Base-by-base conservation (phyloP, 2,888 invertebrate species). In the Tipula unca region DNA sequence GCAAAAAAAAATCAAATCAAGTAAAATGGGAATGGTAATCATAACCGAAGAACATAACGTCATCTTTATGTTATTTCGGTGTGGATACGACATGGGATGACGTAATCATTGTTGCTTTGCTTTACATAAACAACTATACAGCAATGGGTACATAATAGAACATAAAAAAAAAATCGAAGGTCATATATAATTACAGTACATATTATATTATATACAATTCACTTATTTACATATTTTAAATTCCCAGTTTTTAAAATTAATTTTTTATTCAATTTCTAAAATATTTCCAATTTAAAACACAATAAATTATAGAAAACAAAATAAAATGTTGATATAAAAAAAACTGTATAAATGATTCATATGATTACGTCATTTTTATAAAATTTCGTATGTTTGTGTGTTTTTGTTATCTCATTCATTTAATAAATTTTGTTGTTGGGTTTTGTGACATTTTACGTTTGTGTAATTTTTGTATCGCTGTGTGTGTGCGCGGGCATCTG, bases 341-440 rank as follows among this genome's bases (percentile, higher is more conserved):
- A 69, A 69, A 69, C 69, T 69, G 48, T 54, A 69, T 69, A 69
- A 69, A 25, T 69, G 69, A 69, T 69, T 69, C 69, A 69, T 69
- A 25, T 69, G 69, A 69, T 69, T 69, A 69, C 69, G 69, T 69
- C 69, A 69, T 69, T 69, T 69, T 69, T 69, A 69, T 69, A 69
- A 69, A 69, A 69, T 69, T 69, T 69, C 69, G 69, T 69, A 25
- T 69, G 69, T 69, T 69, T 69, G 69, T 69, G 25, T 69, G 8
- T 69, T 69, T 69, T 69, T 69, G 69, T 69, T 69, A 69, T 69
- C 69, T 69, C 69, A 69, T 69, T 69, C 69, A 69, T 69, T 69
- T 69, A 25, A 69, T 13, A 25, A 69, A 69, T 69, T 13, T 69
- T 69, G 20, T 69, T 69, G 69, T 25, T 69, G 69, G 69, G 25